These are phyloP conservation scores for Otocyon megalotis DNA, from an alignment of 2,113 vertebrate genomes.

Conservation along the genomic window DNA sequence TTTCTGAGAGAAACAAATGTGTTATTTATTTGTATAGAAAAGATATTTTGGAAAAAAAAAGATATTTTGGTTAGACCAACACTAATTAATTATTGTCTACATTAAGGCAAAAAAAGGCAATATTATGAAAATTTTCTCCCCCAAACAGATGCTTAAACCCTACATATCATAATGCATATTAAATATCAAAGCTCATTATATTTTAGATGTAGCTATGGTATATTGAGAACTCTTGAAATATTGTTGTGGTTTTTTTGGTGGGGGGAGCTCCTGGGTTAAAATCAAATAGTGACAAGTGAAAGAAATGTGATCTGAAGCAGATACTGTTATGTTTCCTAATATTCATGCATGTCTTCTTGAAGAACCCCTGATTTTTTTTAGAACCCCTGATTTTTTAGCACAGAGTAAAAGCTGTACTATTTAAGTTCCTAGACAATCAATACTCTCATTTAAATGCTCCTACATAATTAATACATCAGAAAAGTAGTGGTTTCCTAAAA, in stretches of 20 bases:
- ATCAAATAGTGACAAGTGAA: not conserved
- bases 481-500: not conserved
- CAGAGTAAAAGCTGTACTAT: not conserved
- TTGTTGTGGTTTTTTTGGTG: not conserved
- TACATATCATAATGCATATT: not conserved
- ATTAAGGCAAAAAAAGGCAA: not conserved
- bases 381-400: not conserved
- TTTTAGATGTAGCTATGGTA: not conserved
- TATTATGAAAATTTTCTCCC: not conserved
- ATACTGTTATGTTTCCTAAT: not conserved
- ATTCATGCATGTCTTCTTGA: not conserved
- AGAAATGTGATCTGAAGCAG: not conserved
- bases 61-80: constrained; percentile 11
- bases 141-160: not conserved
- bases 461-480: not conserved
- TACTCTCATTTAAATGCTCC: not conserved
- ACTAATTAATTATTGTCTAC: not conserved
- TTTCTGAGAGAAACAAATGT: constrained; percentile 21
- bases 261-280: not conserved
- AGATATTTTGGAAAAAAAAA: constrained; percentile 18
- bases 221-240: not conserved
- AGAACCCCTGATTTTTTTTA: not conserved
- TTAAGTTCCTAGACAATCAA: not conserved
- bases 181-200: not conserved
- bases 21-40: not conserved